These are phyloP conservation scores for Actinostola sp. DNA, from an alignment of 92 coral and sea anemone genomes.

Conservation along the genomic window DNA sequence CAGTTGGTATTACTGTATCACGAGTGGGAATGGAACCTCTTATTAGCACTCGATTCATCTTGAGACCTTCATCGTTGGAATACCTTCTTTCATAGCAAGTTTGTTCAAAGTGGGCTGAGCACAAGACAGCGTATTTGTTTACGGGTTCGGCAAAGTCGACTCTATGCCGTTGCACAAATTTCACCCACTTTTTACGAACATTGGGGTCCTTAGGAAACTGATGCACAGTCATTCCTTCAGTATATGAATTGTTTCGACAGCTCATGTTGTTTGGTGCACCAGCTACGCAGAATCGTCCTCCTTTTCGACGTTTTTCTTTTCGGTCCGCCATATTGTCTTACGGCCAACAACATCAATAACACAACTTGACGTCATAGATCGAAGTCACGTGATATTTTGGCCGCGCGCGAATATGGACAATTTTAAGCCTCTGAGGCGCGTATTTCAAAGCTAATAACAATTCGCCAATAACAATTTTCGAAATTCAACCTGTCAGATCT, in stretches of 20 bases:
- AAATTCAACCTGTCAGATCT: too few relatives aligned
- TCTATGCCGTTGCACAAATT: conserved; percentile 48
- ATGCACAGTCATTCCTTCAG: conserved; percentile 38
- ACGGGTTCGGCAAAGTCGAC: conserved; percentile 35
- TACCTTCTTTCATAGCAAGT: conserved; percentile 1
- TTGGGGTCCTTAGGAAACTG: conserved; percentile 32
- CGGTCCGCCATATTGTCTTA: neutral
- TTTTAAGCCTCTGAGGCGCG: too few relatives aligned
- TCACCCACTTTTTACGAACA: conserved; percentile 28
- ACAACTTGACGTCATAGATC: conserved; percentile 31
- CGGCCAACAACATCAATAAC: neutral
- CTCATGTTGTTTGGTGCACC: conserved; percentile 55
- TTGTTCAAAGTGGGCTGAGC: conserved; percentile 19
- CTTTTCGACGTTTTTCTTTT: neutral
- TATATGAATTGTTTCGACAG: conserved; percentile 38
- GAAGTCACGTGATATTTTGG: conserved; percentile 31
- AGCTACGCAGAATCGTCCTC: conserved; percentile 69
- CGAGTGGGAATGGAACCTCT: conserved; percentile 31
- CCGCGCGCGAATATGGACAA: conserved; percentile 15
- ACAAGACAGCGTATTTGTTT: conserved; percentile 22
- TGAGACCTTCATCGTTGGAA: neutral
- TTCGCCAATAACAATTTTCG: too few relatives aligned
- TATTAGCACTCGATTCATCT: conserved; percentile 5
- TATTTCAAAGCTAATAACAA: too few relatives aligned
- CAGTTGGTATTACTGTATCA: neutral